Conservation (phyloP, 2,888 invertebrate genomes). For the Hirtodrosophila alboralis region DNA sequence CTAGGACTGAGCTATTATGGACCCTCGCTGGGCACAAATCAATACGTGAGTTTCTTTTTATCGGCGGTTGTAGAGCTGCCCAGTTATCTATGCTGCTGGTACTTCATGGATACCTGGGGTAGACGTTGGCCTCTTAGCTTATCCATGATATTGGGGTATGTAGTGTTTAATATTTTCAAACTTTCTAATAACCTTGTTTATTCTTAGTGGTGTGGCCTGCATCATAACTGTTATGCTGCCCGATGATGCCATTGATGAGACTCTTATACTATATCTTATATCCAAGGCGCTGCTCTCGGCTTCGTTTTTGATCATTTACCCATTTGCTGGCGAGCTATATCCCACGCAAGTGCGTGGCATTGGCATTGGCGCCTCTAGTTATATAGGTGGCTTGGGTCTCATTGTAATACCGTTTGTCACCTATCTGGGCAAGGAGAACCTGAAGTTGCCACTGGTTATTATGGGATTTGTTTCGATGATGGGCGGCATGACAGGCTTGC, state of each 20-base stretch:
- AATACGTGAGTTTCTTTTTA: constrained; percentile 94
- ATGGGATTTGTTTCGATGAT: constrained; percentile 93
- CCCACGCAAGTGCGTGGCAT: constrained; percentile 95
- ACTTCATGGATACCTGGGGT: constrained; percentile 94
- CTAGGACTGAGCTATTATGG: constrained; percentile 96
- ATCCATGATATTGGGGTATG: constrained; percentile 93
- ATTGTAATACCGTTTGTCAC: constrained; percentile 96
- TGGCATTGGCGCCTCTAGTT: constrained; percentile 95
- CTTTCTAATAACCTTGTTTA: constrained; percentile 82
- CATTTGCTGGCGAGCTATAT: constrained; percentile 95
- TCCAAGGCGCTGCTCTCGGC: constrained; percentile 96
- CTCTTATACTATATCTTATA: constrained; percentile 90
- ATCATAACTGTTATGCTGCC: constrained; percentile 93
- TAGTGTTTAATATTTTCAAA: constrained; percentile 85
- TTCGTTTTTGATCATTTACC: constrained; percentile 95
- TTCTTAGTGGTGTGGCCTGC: constrained; percentile 90
- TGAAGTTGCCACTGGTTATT: constrained; percentile 92
- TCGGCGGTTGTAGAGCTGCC: constrained; percentile 95
- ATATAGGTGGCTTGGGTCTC: constrained; percentile 94
- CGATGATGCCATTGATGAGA: constrained; percentile 89
- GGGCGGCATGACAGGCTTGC: constrained; percentile 91
- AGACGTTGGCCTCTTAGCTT: constrained; percentile 94
- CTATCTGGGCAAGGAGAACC: constrained; percentile 93
- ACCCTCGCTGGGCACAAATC: constrained; percentile 93
- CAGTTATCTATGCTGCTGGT: constrained; percentile 94